Evolutionary conservation across 92 coral and sea anemone genomes (phyloP), one percentile per base, ranked within the genome.

Genomic region (Paramuricea clavata): DNA sequence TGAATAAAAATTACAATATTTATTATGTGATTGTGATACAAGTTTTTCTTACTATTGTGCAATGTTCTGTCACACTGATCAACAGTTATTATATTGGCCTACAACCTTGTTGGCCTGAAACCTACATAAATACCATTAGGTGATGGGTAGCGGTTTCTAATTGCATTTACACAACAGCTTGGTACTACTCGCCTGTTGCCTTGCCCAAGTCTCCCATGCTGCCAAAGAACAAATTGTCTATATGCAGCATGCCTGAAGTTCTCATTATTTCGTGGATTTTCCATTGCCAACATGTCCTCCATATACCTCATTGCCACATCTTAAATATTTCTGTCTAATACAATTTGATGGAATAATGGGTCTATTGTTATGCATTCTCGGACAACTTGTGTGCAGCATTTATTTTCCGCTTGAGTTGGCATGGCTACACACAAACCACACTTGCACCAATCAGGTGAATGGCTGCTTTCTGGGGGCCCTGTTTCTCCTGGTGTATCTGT

Each of bases 181-280:
- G 49, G 82, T 6, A 59, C 52, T 16, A 81, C 73, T 36, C 75
- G 26, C 21, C 75, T 42, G 56, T 81, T 81, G 17, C 86, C 86
- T 6, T 65, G 59, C 1, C 86, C 86, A 39, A 64, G 42, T 25
- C 76, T 62, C 3, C 86, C 86, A 67, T 54, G 72, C 21, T 57
- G 71, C 72, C 83, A 57, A 26, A 78, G 47, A 2, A 57, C 65
- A 57, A n/a, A 57, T 12, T 25, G 65, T 22, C 65, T 57, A 12
- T 57, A 57, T 42, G 87, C 80, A 69, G 79, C 62, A 85, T 74
- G 57, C 44, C 88, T 1, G 41, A 83, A n/a, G n/a, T n/a, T 84
- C 87, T 70, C 87, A 83, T 83, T 83, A 33, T 70, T 83, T 65
- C 87, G 43, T 9, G 62, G 78, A 57, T 42, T 83, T 23, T 83